phyloP scores from a whole-genome alignment of 2,888 invertebrate species.

The Abscondita cerata region DNA sequence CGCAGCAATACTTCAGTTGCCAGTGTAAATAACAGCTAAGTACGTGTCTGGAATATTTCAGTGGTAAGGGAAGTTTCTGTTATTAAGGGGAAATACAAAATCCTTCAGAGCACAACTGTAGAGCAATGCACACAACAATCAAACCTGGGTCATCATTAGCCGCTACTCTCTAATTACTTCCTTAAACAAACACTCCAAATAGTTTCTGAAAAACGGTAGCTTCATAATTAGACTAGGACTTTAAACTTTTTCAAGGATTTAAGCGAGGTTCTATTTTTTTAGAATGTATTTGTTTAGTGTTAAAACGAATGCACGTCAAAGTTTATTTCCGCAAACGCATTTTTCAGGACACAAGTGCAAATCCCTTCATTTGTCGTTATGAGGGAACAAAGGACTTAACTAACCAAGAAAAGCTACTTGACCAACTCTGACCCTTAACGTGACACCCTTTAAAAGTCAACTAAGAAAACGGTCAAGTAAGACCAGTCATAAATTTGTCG shows the following conservation, averaged over 20 bases:
- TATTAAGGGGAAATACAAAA: constrained; percentile 20
- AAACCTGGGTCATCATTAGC: constrained; percentile 40
- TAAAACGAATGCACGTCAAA: too few relatives aligned
- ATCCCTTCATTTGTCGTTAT: constrained; percentile 58
- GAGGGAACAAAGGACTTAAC: constrained; percentile 56
- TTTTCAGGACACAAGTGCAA: constrained; percentile 54
- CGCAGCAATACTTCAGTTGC: constrained; percentile 37
- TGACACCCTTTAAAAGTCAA: constrained; percentile 47
- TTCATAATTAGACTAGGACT: constrained; percentile 39
- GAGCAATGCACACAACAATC: constrained; percentile 44
- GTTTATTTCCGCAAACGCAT: constrained; percentile 48
- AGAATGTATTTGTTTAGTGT: too few relatives aligned
- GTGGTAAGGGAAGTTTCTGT: constrained; percentile 20
- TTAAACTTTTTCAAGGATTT: too few relatives aligned
- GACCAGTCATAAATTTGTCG: constrained; percentile 46
- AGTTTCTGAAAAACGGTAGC: constrained; percentile 41
- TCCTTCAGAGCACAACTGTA: constrained; percentile 27
- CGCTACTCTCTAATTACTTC: constrained; percentile 45
- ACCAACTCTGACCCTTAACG: constrained; percentile 40
- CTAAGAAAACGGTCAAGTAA: constrained; percentile 46
- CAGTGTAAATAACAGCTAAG: constrained; percentile 39
- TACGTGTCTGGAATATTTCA: constrained; percentile 37
- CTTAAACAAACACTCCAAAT: constrained; percentile 42
- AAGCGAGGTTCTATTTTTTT: too few relatives aligned
- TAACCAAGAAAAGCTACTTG: constrained; percentile 50